These are phyloP conservation scores for Pollenia labialis DNA, from an alignment of 2,888 invertebrate genomes.

Conservation along the genomic window DNA sequence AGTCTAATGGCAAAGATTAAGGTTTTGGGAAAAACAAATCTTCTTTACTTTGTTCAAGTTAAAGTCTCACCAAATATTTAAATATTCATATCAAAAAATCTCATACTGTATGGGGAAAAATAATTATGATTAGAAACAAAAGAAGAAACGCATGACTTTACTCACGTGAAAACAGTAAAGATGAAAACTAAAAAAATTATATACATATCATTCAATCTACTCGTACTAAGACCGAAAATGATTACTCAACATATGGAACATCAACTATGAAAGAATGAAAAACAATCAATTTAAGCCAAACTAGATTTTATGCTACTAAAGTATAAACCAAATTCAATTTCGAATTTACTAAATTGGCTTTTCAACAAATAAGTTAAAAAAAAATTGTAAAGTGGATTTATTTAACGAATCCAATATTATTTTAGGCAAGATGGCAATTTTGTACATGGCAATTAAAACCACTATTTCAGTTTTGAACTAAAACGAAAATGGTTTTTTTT, in stretches of 20 bases:
- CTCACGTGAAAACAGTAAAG: constrained; percentile 18
- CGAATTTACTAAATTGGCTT: too few relatives aligned
- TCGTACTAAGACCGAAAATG: background rate
- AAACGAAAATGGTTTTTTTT: background rate
- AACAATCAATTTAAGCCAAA: too few relatives aligned
- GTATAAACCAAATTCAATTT: too few relatives aligned
- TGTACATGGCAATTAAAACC: background rate
- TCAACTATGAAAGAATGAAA: too few relatives aligned
- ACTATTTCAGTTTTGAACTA: background rate
- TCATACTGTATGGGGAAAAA: constrained; percentile 13
- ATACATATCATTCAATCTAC: background rate
- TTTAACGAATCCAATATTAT: background rate
- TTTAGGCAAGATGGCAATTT: background rate
- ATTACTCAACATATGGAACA: too few relatives aligned
- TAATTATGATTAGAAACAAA: constrained; percentile 51
- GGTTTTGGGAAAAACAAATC: constrained; percentile 68
- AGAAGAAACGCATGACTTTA: constrained; percentile 23
- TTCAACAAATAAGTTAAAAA: background rate
- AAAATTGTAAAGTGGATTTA: background rate
- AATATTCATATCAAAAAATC: constrained; percentile 20
- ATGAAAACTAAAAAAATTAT: constrained; percentile 9
- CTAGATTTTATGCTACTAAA: background rate
- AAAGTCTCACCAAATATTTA: constrained; percentile 38
- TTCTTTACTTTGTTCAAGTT: constrained; percentile 49
- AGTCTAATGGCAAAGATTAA: constrained; percentile 66